These are phyloP conservation scores for Adelphocoris suturalis DNA, from an alignment of 2,888 invertebrate species.

Conservation along the genomic window DNA sequence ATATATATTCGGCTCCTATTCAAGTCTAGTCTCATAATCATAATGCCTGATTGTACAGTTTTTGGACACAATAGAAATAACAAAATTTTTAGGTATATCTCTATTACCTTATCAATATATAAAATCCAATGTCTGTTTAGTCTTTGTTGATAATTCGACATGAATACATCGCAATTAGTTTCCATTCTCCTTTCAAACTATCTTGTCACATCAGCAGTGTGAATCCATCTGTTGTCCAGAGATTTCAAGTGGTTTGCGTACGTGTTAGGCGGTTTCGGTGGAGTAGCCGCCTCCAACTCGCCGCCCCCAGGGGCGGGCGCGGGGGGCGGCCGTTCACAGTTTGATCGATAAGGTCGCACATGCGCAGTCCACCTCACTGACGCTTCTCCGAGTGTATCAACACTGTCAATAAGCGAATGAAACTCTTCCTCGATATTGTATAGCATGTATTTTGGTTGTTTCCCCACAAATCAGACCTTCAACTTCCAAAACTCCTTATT, in stretches of 20 bases:
- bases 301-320: not conserved
- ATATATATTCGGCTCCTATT: too few relatives aligned
- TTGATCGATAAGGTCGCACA: conserved; percentile 30
- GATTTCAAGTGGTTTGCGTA: not conserved
- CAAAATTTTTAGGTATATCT: too few relatives aligned
- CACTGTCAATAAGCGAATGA: not conserved
- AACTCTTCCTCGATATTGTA: not conserved
- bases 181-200: not conserved
- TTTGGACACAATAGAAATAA: too few relatives aligned
- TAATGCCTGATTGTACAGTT: too few relatives aligned
- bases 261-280: not conserved
- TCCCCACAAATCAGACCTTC: not conserved
- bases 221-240: not conserved
- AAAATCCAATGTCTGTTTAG: too few relatives aligned
- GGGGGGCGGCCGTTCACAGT: conserved; percentile 28
- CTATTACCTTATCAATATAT: too few relatives aligned
- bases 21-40: too few relatives aligned
- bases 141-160: too few relatives aligned
- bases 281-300: conserved; percentile 13
- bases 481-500: too few relatives aligned
- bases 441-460: not conserved
- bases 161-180: too few relatives aligned
- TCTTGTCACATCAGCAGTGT: not conserved
- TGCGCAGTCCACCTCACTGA: not conserved
- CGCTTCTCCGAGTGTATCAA: conserved; percentile 24